Evolutionary conservation across 2,888 invertebrate species (phyloP), one percentile per base, ranked within the genome.

Genomic region (Linyphia triangularis): DNA sequence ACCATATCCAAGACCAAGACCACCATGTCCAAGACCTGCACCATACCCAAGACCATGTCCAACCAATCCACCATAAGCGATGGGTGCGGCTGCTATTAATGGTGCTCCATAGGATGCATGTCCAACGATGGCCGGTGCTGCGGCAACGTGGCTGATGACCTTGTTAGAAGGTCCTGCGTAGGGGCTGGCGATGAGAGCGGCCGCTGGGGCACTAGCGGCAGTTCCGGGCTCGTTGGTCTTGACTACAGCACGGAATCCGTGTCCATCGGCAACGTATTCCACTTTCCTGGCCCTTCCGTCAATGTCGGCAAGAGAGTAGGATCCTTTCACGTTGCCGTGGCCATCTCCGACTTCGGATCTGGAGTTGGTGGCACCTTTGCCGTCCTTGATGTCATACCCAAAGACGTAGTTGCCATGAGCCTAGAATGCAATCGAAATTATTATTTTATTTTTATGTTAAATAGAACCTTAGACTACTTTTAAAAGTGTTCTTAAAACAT

Each of bases 231-330:
- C 88, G 72, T 89, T 89, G 70, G 88, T 89, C 77, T 89, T 75
- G 61, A 89, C 83, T 16, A 59, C 40, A 61, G 88, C 88, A 3
- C 88, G 59, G 88, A 89, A 89, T 77, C 88, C 84, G 30, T 43
- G 57, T 37, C 61, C 84, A 40, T 89, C 88, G 37, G 88, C 88
- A n/a, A 85, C 85, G 61, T 90, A 90, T n/a, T 90, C 90, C 4
- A 90, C 90, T 13, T 75, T 61, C 37, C 90, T 67, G 19, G 89
- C 73, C 16, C 90, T 51, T 61, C 90, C 90, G 43, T 90, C 89
- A 13, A 85, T 82, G 77, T 90, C 90, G 10, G 77, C 75, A 3
- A 90, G 61, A 28, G 85, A 77, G 83, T 90, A 90, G 10, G 90
- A 89, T 37, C 90, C 90, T 16, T 73, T 79, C 75, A 79, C 86